Conservation (phyloP, 2,113 vertebrate species). For the Serinus canaria region DNA sequence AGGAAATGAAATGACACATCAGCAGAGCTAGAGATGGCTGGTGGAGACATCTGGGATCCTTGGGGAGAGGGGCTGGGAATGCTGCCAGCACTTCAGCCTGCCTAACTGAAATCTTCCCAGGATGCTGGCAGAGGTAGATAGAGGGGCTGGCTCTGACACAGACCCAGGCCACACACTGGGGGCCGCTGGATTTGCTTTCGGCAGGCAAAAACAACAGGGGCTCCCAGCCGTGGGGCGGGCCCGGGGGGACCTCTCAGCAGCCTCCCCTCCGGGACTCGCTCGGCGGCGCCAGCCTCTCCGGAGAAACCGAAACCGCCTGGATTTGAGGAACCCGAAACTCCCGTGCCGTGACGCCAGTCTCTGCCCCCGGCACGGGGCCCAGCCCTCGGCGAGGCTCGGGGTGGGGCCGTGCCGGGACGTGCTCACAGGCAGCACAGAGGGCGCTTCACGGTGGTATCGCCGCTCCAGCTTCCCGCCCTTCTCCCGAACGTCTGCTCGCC, state of each 20-base stretch:
- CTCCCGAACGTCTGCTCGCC: background rate
- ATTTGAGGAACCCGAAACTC: background rate
- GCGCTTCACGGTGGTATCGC: background rate
- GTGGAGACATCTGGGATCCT: background rate
- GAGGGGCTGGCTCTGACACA: background rate
- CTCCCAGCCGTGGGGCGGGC: background rate
- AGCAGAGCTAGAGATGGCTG: background rate
- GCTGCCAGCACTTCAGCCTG: background rate
- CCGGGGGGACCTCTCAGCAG: background rate
- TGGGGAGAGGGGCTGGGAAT: background rate
- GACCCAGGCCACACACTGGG: rapidly evolving
- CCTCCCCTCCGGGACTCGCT: background rate
- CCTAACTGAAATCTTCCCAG: background rate
- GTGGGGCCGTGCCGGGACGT: background rate
- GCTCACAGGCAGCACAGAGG: background rate
- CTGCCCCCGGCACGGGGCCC: background rate
- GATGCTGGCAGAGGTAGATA: background rate
- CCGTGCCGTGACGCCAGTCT: background rate
- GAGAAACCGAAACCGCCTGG: background rate
- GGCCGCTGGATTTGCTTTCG: background rate
- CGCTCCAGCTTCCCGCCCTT: background rate
- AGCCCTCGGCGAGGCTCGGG: background rate
- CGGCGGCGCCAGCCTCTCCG: background rate
- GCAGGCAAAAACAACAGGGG: rapidly evolving
- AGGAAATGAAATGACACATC: background rate